phyloP scores from a whole-genome alignment of 2,888 invertebrate genomes.

The Drosophila pullipes region DNA sequence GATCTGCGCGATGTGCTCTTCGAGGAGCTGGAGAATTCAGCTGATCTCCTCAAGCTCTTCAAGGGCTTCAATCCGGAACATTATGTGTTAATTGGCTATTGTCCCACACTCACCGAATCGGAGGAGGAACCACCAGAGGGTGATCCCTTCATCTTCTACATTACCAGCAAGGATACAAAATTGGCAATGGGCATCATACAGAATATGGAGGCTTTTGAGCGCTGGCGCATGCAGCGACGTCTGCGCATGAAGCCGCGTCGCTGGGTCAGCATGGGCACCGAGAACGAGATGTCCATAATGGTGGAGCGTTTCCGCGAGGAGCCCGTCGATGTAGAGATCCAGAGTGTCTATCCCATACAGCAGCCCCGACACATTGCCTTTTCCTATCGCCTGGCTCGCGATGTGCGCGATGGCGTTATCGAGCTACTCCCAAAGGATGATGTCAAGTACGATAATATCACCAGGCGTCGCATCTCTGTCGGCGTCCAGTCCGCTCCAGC shows the following conservation, averaged over 20 bases:
- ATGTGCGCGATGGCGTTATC: constrained; percentile 89
- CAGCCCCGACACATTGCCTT: constrained; percentile 86
- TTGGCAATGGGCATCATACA: constrained; percentile 86
- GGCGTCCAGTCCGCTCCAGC: constrained; percentile 87
- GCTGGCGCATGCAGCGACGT: constrained; percentile 86
- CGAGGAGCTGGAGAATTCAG: constrained; percentile 86
- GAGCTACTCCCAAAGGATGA: constrained; percentile 88
- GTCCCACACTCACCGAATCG: constrained; percentile 87
- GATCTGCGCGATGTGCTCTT: constrained; percentile 88
- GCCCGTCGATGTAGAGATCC: constrained; percentile 89
- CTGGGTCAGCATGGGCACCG: constrained; percentile 89
- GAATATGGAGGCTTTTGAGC: constrained; percentile 86
- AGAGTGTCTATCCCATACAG: constrained; percentile 87
- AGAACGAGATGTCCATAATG: constrained; percentile 87
- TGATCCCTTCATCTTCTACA: constrained; percentile 90
- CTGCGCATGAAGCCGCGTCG: constrained; percentile 87
- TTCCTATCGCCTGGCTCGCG: constrained; percentile 86
- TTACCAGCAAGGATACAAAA: constrained; percentile 86
- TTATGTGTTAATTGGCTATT: constrained; percentile 88
- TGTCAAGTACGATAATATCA: constrained; percentile 87
- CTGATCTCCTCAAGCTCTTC: constrained; percentile 84
- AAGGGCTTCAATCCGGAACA: constrained; percentile 84
- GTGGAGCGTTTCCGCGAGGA: constrained; percentile 86
- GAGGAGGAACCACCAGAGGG: constrained; percentile 86
- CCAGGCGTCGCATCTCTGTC: constrained; percentile 87